A percentile compares a stretch with the other conserved stretches of the same genome.
Conservation (phyloP, 64 coral and sea anemone genomes). For the Cladopsammia gracilis region DNA sequence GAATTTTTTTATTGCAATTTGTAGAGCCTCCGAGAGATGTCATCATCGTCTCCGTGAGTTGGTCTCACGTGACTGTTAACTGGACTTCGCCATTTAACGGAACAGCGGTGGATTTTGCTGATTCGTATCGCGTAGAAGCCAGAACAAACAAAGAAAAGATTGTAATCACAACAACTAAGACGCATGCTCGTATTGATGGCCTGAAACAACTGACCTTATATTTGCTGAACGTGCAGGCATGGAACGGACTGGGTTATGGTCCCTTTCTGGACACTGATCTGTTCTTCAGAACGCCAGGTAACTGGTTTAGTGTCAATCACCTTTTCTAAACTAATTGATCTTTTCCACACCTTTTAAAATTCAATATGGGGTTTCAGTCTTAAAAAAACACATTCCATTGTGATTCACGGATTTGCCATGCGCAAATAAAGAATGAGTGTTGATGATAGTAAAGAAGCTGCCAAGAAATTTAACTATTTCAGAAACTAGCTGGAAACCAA, state of each 20-base stretch:
- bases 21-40: conserved; percentile 14
- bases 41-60: background rate
- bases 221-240: conserved; percentile 5
- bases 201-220: conserved; percentile 57
- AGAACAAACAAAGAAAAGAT: background rate
- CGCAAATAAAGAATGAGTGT: too few species aligned
- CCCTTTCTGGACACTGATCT: conserved; percentile 22
- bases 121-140: conserved; percentile 23
- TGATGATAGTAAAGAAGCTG: too few species aligned
- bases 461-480: too few species aligned
- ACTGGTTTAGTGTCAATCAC: too few species aligned
- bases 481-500: too few species aligned
- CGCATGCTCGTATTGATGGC: conserved; percentile 31
- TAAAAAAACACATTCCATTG: too few species aligned
- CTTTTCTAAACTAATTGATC: too few species aligned
- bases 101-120: conserved; percentile 39
- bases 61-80: conserved; percentile 10
- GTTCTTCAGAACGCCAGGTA: conserved; percentile 60
- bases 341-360: too few species aligned
- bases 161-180: conserved; percentile 21
- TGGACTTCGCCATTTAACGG: conserved; percentile 62
- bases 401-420: too few species aligned
- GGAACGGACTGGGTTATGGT: conserved; percentile 42
- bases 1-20: background rate
- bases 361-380: too few species aligned